phyloP scores from a whole-genome alignment of 2,888 invertebrate species.

The Belgica antarctica region DNA sequence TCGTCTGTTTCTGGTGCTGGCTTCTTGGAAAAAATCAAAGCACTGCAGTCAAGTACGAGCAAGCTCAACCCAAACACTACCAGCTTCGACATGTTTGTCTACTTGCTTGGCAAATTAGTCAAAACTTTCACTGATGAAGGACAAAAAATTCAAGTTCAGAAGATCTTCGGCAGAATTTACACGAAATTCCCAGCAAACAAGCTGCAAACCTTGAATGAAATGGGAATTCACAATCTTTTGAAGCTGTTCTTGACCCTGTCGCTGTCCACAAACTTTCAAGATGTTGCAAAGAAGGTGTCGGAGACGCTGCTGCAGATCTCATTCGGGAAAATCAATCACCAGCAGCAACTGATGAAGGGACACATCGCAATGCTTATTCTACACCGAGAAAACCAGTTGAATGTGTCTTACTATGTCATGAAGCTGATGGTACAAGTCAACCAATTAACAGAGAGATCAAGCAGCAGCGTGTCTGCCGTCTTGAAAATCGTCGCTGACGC shows the following conservation, averaged over 20 bases:
- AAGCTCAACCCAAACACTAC: slow-evolving; percentile 52
- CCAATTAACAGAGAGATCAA: slow-evolving; percentile 1
- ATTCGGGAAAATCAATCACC: slow-evolving; percentile 51
- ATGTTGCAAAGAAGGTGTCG: slow-evolving; percentile 50
- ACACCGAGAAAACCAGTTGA: slow-evolving; percentile 50
- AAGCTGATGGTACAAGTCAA: slow-evolving; percentile 51
- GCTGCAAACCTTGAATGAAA: slow-evolving; percentile 58
- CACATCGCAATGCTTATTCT: slow-evolving; percentile 54
- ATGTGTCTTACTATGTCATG: slow-evolving; percentile 51
- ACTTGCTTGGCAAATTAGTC: slow-evolving; percentile 55
- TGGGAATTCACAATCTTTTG: slow-evolving; percentile 60
- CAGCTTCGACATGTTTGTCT: slow-evolving; percentile 57
- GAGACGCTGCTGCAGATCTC: slow-evolving; percentile 52
- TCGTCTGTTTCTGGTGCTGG: slow-evolving; percentile 50
- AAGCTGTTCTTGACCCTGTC: slow-evolving; percentile 51
- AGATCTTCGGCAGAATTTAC: slow-evolving; percentile 60
- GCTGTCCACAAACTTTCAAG: slow-evolving; percentile 49
- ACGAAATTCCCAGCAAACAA: slow-evolving; percentile 61
- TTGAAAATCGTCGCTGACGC: slow-evolving; percentile 50
- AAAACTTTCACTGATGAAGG: slow-evolving; percentile 47
- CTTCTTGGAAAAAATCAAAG: slow-evolving; percentile 53
- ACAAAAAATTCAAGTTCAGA: slow-evolving; percentile 50
- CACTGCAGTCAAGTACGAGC: slow-evolving; percentile 50
- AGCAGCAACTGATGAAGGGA: slow-evolving; percentile 52
- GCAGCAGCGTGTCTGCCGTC: slow-evolving; percentile 46